Evolutionary conservation across 2,888 invertebrate species (phyloP).

Genomic region (Drosophila multiciliata): DNA sequence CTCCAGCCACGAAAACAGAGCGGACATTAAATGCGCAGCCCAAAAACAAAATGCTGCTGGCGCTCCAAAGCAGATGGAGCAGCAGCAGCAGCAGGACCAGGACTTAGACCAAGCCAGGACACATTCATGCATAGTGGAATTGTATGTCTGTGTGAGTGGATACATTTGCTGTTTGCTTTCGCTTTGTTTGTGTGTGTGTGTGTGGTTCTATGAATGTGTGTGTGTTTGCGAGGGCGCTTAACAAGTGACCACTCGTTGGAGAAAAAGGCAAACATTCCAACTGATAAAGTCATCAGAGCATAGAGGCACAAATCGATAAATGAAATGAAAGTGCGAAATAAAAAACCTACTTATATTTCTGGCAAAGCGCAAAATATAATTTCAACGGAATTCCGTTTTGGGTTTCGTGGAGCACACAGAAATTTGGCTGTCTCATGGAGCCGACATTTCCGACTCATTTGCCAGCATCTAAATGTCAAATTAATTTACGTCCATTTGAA

Average conservation of each 20-base stretch:
- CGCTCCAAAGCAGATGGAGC: conserved; percentile 36
- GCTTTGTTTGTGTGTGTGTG: conserved; percentile 6
- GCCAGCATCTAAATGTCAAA: conserved; percentile 49
- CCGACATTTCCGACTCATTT: conserved; percentile 65
- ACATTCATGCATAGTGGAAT: conserved; percentile 9
- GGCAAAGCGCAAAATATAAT: conserved; percentile 20
- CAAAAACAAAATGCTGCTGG: conserved; percentile 64
- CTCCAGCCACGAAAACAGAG: conserved; percentile 30
- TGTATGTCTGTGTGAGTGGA: conserved; percentile 6
- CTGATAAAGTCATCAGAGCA: conserved; percentile 72
- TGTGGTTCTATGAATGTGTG: conserved; percentile 5
- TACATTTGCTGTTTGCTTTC: conserved; percentile 5
- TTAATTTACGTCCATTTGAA: conserved; percentile 50
- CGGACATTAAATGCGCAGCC: conserved; percentile 74
- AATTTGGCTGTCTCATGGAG: conserved; percentile 26
- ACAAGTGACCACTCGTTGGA: conserved; percentile 54
- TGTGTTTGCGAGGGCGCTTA: conserved; percentile 28
- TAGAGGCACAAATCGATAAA: conserved; percentile 64
- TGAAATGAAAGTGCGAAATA: conserved; percentile 51
- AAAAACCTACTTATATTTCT: conserved; percentile 19
- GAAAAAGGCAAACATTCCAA: conserved; percentile 32
- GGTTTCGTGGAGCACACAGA: neutral
- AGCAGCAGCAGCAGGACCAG: conserved; percentile 15
- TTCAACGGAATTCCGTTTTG: neutral
- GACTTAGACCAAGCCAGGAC: conserved; percentile 3